Percentiles rank a stretch among this genome's conserved stretches.
These are phyloP conservation scores for Meloidogyne hapla DNA, from an alignment of 1,140 invertebrate species.

Conservation along the genomic window DNA sequence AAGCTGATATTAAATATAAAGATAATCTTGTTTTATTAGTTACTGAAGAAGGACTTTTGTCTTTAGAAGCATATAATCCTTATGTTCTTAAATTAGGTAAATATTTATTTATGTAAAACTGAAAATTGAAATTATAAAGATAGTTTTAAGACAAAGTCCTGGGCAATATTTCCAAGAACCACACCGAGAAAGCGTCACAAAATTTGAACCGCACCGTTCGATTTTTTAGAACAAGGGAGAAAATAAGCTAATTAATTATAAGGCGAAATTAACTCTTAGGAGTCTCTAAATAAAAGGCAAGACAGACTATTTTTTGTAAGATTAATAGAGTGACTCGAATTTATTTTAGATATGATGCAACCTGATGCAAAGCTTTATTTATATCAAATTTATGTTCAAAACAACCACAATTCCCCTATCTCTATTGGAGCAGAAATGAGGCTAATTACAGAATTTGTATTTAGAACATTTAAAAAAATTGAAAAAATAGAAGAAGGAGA, in stretches of 20 bases:
- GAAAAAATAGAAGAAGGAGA: not conserved
- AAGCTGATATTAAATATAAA: not conserved
- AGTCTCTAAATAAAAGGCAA: too few species aligned
- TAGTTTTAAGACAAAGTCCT: too few species aligned
- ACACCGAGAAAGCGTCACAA: too few species aligned
- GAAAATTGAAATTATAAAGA: too few species aligned
- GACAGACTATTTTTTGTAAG: too few species aligned
- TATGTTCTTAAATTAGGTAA: not conserved
- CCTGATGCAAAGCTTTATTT: not conserved
- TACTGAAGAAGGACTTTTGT: not conserved
- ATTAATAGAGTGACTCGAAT: too few species aligned
- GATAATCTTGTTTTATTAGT: not conserved
- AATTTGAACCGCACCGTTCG: too few species aligned
- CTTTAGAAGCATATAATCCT: not conserved
- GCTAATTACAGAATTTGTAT: not conserved
- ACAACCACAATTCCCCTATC: not conserved
- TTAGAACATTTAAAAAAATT: not conserved
- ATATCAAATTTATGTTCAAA: not conserved
- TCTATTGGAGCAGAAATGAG: not conserved
- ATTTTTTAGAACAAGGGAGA: too few species aligned
- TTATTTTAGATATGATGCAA: not conserved
- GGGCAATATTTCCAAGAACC: too few species aligned
- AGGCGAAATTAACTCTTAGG: too few species aligned
- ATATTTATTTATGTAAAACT: too few species aligned
- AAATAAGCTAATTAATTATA: too few species aligned